A percentile compares a stretch with the other conserved stretches of the same genome.
Conservation (phyloP, 2,113 vertebrate genomes). For the Leiothrix lutea region DNA sequence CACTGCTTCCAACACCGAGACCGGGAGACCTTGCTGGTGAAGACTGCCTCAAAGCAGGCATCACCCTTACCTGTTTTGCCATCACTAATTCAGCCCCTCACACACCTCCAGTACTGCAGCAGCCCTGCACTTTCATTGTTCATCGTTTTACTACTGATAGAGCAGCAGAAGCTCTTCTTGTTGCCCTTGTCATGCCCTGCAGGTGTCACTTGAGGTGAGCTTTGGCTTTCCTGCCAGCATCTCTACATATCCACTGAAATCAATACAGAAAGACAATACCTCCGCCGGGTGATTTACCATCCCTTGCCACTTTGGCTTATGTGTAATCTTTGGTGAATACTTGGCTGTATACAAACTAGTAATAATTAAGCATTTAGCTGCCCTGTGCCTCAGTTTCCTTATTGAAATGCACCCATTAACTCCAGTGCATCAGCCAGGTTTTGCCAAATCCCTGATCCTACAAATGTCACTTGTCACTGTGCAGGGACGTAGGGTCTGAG, state of each 20-base stretch:
- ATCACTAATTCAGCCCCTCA: not conserved
- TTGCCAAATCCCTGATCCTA: not conserved
- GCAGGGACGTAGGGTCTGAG: accelerated
- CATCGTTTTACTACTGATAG: not conserved
- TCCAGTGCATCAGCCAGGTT: not conserved
- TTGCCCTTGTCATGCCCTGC: not conserved
- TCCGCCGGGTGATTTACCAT: not conserved
- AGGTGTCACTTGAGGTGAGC: not conserved
- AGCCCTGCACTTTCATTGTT: not conserved
- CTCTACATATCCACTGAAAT: not conserved
- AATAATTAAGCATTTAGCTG: not conserved
- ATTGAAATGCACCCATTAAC: not conserved
- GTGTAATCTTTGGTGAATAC: not conserved
- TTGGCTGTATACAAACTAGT: not conserved
- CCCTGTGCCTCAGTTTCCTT: not conserved
- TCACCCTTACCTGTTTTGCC: not conserved
- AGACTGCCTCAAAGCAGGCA: not conserved
- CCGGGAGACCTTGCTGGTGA: not conserved
- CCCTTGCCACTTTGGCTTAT: not conserved
- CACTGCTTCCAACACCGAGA: not conserved
- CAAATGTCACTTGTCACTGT: not conserved
- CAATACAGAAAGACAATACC: not conserved
- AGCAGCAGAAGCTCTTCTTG: not conserved
- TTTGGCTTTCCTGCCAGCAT: not conserved
- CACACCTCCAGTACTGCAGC: not conserved